Evolutionary conservation across 2,113 vertebrate genomes (phyloP).

Genomic region (Okapia johnstoni): DNA sequence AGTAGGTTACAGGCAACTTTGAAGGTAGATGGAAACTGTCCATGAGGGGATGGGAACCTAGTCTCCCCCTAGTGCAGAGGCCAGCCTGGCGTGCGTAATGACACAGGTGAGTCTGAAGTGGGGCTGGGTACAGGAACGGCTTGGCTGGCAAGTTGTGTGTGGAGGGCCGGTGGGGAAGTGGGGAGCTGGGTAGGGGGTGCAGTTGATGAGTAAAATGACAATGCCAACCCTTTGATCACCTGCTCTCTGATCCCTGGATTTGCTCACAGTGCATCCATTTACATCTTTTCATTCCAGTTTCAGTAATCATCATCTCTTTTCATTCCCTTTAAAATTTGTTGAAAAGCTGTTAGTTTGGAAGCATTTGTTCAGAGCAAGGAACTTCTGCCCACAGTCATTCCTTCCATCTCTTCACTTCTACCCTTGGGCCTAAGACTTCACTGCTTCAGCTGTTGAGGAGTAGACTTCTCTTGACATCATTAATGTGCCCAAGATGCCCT

Average conservation of each 20-base stretch:
- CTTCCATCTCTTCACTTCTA: background rate
- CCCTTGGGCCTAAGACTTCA: background rate
- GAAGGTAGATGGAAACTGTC: background rate
- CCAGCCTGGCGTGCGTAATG: background rate
- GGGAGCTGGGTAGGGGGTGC: too few relatives aligned
- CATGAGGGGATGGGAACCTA: background rate
- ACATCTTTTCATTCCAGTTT: background rate
- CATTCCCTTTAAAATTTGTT: background rate
- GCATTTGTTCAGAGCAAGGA: background rate
- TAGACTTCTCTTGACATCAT: background rate
- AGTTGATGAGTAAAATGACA: background rate
- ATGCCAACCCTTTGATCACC: background rate
- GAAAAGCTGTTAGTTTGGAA: background rate
- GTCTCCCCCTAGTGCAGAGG: background rate
- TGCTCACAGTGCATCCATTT: background rate
- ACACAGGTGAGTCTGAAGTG: background rate
- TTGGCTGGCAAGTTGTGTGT: background rate
- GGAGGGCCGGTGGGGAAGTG: accelerated
- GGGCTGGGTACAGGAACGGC: background rate
- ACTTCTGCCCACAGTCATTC: background rate
- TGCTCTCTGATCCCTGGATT: background rate
- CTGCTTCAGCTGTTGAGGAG: background rate
- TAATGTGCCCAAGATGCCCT: background rate
- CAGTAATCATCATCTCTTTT: background rate
- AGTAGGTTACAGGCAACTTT: background rate